These are phyloP conservation scores for Drosophila tani DNA, from an alignment of 1,140 invertebrate genomes.

Conservation along the genomic window DNA sequence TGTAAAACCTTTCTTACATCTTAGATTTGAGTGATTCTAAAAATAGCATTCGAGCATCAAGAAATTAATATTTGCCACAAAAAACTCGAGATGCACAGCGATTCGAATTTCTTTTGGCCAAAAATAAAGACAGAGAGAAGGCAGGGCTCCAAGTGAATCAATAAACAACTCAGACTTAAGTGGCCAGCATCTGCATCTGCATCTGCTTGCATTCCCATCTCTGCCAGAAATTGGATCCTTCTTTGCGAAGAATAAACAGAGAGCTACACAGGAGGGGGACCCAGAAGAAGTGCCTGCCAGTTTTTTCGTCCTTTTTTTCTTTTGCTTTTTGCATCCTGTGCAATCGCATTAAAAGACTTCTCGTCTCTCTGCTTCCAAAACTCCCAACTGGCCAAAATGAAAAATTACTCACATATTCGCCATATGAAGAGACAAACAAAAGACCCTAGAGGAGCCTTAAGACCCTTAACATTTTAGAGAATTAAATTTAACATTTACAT, in stretches of 20 bases:
- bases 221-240: neutral
- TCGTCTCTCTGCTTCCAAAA: too few species aligned
- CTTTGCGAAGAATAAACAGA: neutral
- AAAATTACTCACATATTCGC: constrained; percentile 22
- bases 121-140: neutral
- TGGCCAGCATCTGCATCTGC: constrained; percentile 11
- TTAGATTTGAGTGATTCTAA: too few species aligned
- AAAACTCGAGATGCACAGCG: neutral
- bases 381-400: constrained; percentile 6
- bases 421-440: neutral
- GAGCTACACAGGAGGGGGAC: neutral
- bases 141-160: constrained; percentile 13
- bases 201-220: constrained; percentile 5
- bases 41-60: too few species aligned
- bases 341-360: constrained; percentile 26
- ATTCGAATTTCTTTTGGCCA: constrained; percentile 16
- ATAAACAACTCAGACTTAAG: constrained; percentile 30
- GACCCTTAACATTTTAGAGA: too few species aligned
- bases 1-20: too few species aligned
- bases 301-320: neutral
- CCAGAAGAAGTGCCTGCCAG: neutral
- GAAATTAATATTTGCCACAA: neutral
- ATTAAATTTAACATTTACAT: too few species aligned
- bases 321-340: constrained; percentile 16
- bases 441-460: too few species aligned